Evolutionary conservation across 2,888 invertebrate genomes (phyloP).

Genomic region (Callyntrura sp.): DNA sequence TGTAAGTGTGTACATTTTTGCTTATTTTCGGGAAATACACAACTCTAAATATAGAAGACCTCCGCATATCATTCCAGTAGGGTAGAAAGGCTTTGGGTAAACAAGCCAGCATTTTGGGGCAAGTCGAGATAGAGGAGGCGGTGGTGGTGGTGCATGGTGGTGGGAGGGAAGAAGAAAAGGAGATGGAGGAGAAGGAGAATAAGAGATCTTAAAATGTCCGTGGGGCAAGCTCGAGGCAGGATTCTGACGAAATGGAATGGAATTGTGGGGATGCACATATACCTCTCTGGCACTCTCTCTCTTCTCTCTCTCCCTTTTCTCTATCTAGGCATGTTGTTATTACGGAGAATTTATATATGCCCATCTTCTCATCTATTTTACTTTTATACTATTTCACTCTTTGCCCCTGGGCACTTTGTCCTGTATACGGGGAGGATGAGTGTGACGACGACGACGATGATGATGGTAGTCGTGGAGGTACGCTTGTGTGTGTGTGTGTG

Average conservation of each 20-base stretch:
- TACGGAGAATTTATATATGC: background rate
- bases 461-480: slow-evolving; percentile 30
- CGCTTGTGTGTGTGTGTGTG: no score
- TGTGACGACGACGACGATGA: no score
- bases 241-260: slow-evolving; percentile 81
- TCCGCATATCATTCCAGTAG: no score
- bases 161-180: slow-evolving; percentile 47
- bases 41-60: no score
- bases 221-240: slow-evolving; percentile 71
- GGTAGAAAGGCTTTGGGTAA: slow-evolving; percentile 46
- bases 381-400: slow-evolving; percentile 51
- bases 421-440: no score
- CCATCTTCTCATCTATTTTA: slow-evolving; percentile 37
- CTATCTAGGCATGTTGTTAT: slow-evolving; percentile 5
- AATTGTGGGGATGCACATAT: slow-evolving; percentile 70
- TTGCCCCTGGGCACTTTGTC: slow-evolving; percentile 2
- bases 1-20: background rate
- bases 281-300: background rate
- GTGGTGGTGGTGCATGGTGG: no score
- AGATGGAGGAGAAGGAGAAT: slow-evolving; percentile 61
- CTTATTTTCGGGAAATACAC: no score
- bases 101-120: slow-evolving; percentile 35
- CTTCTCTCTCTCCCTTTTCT: no score
- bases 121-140: slow-evolving; percentile 42
- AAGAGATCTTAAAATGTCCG: slow-evolving; percentile 81